These are phyloP conservation scores for Caenorhabditis japonica DNA, from an alignment of 2,888 invertebrate species.

Conservation along the genomic window DNA sequence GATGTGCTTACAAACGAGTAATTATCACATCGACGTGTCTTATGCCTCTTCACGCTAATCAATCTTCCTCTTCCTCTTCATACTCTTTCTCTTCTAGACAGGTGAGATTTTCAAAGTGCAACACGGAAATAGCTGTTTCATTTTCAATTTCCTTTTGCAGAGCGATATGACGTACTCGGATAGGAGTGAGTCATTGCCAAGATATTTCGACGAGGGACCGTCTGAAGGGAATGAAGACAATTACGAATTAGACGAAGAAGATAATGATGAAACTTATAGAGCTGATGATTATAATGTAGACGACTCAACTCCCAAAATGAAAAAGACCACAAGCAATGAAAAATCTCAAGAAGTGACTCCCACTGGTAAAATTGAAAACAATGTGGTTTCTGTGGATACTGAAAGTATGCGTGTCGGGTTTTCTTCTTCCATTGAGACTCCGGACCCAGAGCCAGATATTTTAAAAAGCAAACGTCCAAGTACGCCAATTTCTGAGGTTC, in stretches of 20 bases:
- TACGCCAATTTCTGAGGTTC: not conserved
- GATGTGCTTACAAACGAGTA: not conserved
- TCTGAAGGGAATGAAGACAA: too few relatives aligned
- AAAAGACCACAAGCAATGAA: not conserved
- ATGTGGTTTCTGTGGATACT: not conserved
- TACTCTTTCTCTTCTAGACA: not conserved
- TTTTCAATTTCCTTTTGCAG: not conserved
- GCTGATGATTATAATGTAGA: too few relatives aligned
- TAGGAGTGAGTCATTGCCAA: not conserved
- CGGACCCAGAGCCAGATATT: not conserved
- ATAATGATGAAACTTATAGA: too few relatives aligned
- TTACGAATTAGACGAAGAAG: not conserved
- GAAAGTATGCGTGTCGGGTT: not conserved
- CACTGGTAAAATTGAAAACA: not conserved
- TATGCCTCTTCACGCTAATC: not conserved
- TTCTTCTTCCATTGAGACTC: not conserved
- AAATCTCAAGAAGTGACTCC: not conserved
- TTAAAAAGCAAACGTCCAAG: too few relatives aligned
- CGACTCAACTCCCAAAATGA: too few relatives aligned
- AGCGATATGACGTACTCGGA: not conserved
- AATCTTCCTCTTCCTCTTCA: not conserved
- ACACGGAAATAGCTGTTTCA: too few relatives aligned
- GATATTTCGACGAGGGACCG: not conserved
- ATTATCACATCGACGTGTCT: not conserved
- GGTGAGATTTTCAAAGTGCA: not conserved